Base-by-base conservation (phyloP, 2,797 vertebrate genomes). In the Toxotes lorentzi region DNA sequence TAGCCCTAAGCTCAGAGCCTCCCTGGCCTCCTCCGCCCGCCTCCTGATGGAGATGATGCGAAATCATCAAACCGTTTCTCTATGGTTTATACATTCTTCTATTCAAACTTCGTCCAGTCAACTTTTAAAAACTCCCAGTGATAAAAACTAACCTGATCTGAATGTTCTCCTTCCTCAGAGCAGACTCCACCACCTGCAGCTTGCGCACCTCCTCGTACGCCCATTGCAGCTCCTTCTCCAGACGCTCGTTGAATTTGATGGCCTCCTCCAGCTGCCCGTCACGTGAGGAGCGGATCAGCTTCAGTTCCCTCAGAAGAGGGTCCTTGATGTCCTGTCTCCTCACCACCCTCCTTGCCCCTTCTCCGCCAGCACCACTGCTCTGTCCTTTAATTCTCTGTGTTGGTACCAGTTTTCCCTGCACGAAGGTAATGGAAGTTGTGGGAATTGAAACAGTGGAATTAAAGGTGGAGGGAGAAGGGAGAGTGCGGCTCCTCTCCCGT, bases 261-360 rank as follows among this genome's bases (percentile, higher is more conserved):
- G 95, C 95, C 76, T 96, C 95, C 65, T 93, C 91, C 73, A 96
- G 81, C 86, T 96, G 95, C 23, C 95, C 95, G 0, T 96, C 95
- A 1, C 95, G 93, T 0, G 95, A 93, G 2, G 94, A 91, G 10
- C 95, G 93, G 54, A 96, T 94, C 83, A 96, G 76, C 80, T 91
- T 93, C 82, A 96, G 91, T 79, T 96, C 95, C 86, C 93, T 88
- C 30, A 93, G 65, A 0, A 94, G 76, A 1, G 94, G 90, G 86
- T 95, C 94, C 69, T 75, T 87, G 60, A 86, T 76, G 61, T 92
- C 91, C 60, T 83, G 77, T 27, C 77, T 83, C 51, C 73, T 77
- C 3, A 13, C 35, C 7, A 5, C n/a, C 78, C 74, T 79, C 75
- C 63, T 79, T 3, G 7, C 64, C 12, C 47, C 27, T 0, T 88